These are phyloP conservation scores for Bursaphelenchus okinawaensis DNA, from an alignment of 2,888 invertebrate genomes.

Conservation along the genomic window DNA sequence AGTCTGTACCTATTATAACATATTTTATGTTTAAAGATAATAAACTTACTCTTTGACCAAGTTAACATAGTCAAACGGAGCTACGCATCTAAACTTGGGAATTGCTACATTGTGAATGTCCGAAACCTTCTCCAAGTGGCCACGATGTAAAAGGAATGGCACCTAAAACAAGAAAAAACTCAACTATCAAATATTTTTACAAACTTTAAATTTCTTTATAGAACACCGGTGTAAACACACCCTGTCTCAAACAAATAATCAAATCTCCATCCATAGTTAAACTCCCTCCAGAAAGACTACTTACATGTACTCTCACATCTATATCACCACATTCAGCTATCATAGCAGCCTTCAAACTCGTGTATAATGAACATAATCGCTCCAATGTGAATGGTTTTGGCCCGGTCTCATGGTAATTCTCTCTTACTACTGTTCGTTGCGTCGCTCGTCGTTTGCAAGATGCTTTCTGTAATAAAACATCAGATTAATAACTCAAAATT, in stretches of 20 bases:
- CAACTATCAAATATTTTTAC: too few relatives aligned
- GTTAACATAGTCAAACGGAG: conserved; percentile 5
- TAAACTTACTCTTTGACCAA: neutral
- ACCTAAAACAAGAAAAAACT: neutral
- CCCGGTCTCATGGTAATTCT: conserved; percentile 4
- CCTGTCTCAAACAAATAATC: too few relatives aligned
- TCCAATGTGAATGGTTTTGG: conserved; percentile 6
- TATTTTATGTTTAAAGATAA: neutral
- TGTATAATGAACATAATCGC: neutral
- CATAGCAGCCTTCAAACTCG: neutral
- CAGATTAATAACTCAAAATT: neutral
- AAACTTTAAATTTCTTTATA: too few relatives aligned
- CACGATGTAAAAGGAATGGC: neutral
- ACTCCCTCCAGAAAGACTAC: neutral
- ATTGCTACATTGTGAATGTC: neutral
- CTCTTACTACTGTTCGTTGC: neutral
- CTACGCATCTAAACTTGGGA: conserved; percentile 7
- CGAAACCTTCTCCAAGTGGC: neutral
- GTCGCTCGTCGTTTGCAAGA: neutral
- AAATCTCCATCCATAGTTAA: too few relatives aligned
- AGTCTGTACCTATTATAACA: too few relatives aligned
- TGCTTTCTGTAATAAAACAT: too few relatives aligned
- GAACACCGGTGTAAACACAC: too few relatives aligned
- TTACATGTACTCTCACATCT: neutral
- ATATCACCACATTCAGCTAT: neutral